A percentile compares a stretch with the other conserved stretches of the same genome.
Conservation (phyloP, 2,797 vertebrate species). For the Syndactyla subalaris region DNA sequence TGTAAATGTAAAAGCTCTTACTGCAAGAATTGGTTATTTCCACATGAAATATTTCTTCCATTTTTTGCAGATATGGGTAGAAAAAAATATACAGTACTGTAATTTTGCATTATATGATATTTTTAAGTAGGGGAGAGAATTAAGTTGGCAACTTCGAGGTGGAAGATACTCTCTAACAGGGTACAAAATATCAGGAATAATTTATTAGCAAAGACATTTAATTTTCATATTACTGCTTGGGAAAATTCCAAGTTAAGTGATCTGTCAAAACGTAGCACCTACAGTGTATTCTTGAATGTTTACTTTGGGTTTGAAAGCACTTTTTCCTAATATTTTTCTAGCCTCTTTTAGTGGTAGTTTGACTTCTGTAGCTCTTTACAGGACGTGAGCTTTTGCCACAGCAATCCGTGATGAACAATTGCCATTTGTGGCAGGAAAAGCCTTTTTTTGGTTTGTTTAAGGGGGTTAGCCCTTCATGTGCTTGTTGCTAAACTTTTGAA, state of each 20-base stretch:
- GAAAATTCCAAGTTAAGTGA: constrained; percentile 32
- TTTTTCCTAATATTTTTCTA: constrained; percentile 73
- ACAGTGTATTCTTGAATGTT: constrained; percentile 56
- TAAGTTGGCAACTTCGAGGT: constrained; percentile 11
- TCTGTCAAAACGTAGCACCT: constrained; percentile 54
- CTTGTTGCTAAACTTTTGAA: constrained; percentile 72
- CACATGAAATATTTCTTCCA: constrained; percentile 41
- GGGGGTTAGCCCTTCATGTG: constrained; percentile 51
- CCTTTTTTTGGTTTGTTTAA: constrained; percentile 22
- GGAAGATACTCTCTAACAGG: constrained; percentile 63
- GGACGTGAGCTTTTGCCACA: constrained; percentile 56
- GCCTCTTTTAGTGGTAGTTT: constrained; percentile 54
- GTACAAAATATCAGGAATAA: constrained; percentile 71
- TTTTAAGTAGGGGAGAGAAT: constrained; percentile 60
- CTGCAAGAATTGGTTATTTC: constrained; percentile 54
- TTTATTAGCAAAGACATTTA: constrained; percentile 56
- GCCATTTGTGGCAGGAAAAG: constrained; percentile 50
- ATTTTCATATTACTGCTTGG: constrained; percentile 39
- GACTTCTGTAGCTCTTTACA: constrained; percentile 58
- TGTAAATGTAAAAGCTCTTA: constrained; percentile 13
- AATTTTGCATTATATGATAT: constrained; percentile 56
- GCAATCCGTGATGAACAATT: constrained; percentile 8
- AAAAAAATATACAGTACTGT: constrained; percentile 59
- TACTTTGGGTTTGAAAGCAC: constrained; percentile 71
- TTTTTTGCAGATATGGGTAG: constrained; percentile 61